A percentile compares a stretch with the other conserved stretches of the same genome.
Conservation (phyloP, 1,140 invertebrate species). For the Lepidurus arcticus region DNA sequence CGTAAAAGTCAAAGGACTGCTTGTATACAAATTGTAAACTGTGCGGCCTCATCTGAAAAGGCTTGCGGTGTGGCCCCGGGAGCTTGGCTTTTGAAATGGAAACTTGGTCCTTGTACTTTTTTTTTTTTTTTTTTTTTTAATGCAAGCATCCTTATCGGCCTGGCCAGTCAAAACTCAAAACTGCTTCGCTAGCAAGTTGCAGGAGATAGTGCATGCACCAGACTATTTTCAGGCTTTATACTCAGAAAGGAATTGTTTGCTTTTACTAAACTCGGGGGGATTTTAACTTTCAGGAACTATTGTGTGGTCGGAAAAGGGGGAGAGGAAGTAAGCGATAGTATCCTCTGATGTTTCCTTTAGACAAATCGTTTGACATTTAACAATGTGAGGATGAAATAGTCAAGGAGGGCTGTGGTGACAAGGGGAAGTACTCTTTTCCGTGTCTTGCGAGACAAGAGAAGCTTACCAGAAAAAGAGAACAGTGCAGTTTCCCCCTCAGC, state of each 20-base stretch:
- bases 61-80: no score
- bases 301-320: slow-evolving; percentile 10
- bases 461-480: background rate
- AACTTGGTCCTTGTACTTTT: no score
- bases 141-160: no score
- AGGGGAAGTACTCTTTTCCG: background rate
- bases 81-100: no score
- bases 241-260: background rate
- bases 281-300: background rate
- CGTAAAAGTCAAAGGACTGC: slow-evolving; percentile 18
- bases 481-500: no score
- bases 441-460: background rate
- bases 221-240: background rate
- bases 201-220: no score
- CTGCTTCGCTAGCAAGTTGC: no score
- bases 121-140: no score
- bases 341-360: background rate
- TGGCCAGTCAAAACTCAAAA: no score
- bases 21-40: slow-evolving; percentile 18
- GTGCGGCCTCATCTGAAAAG: background rate
- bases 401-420: slow-evolving; percentile 11
- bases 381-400: slow-evolving; percentile 22
- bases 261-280: background rate
- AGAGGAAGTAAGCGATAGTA: background rate
- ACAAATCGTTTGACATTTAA: slow-evolving; percentile 20